A percentile compares a stretch with the other conserved stretches of the same genome.
phyloP scores from a whole-genome alignment of 2,797 vertebrate genomes.

The Clarias fuscus region DNA sequence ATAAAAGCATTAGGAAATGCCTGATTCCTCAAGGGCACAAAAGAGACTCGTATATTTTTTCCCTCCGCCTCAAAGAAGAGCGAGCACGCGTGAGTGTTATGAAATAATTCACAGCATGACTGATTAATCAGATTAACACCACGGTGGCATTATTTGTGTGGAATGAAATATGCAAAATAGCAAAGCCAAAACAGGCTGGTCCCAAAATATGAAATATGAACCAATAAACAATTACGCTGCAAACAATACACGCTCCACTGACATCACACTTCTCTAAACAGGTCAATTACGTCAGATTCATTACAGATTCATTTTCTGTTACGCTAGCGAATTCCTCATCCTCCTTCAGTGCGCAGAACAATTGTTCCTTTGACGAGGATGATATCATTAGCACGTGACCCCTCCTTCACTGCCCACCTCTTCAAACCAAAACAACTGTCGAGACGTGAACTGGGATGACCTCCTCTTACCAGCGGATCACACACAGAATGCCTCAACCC shows the following conservation, averaged over 20 bases:
- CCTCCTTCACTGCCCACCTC: slow-evolving; percentile 66
- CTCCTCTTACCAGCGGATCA: slow-evolving; percentile 4
- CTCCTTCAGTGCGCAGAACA: slow-evolving; percentile 45
- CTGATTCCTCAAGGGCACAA: slow-evolving; percentile 18
- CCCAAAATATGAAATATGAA: not conserved
- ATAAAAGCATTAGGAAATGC: slow-evolving; percentile 48
- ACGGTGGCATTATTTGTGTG: slow-evolving; percentile 1
- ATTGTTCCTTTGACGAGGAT: slow-evolving; percentile 61
- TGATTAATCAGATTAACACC: slow-evolving; percentile 37
- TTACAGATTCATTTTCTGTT: slow-evolving; percentile 30
- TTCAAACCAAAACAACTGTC: slow-evolving; percentile 68
- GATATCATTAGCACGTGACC: slow-evolving; percentile 75
- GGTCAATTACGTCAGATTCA: slow-evolving; percentile 41
- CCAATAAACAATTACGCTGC: not conserved
- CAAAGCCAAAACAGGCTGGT: not conserved
- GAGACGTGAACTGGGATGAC: slow-evolving; percentile 23
- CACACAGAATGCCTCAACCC: not conserved
- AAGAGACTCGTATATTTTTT: not conserved
- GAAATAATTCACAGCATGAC: slow-evolving; percentile 29
- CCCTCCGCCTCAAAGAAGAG: not conserved
- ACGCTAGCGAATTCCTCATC: slow-evolving; percentile 38
- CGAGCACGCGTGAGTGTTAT: slow-evolving; percentile 3
- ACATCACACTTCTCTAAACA: slow-evolving; percentile 1
- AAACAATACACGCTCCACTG: not conserved
- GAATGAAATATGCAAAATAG: slow-evolving; percentile 5